phyloP scores from a whole-genome alignment of 2,888 invertebrate genomes.

The Amiota minor region DNA sequence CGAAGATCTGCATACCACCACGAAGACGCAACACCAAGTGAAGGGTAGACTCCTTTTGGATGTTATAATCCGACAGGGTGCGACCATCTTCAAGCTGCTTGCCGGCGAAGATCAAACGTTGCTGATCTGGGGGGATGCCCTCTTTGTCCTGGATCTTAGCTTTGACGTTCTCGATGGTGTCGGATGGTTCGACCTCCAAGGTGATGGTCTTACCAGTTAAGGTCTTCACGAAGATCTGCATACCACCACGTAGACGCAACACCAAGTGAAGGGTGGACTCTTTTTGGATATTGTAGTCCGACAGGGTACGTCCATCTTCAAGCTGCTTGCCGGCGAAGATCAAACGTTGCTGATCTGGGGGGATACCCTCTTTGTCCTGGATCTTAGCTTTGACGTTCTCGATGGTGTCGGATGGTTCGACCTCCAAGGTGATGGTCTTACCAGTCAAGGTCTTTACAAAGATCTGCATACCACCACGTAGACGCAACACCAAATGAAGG shows the following conservation, averaged over 20 bases:
- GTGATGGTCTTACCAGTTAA: constrained; percentile 61
- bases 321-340: constrained; percentile 63
- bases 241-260: constrained; percentile 50
- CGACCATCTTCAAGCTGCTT: constrained; percentile 59
- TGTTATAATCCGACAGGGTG: constrained; percentile 55
- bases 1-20: constrained; percentile 54
- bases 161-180: constrained; percentile 59
- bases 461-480: constrained; percentile 16
- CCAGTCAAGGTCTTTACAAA: constrained; percentile 23
- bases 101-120: constrained; percentile 59
- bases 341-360: constrained; percentile 63
- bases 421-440: constrained; percentile 18
- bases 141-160: constrained; percentile 60
- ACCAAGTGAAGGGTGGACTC: constrained; percentile 62
- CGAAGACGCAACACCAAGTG: constrained; percentile 85
- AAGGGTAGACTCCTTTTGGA: constrained; percentile 82
- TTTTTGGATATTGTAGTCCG: constrained; percentile 63
- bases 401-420: constrained; percentile 31
- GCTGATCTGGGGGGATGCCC: constrained; percentile 61
- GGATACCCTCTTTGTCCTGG: constrained; percentile 63
- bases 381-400: constrained; percentile 64
- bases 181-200: constrained; percentile 53
- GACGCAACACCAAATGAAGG: constrained; percentile 44
- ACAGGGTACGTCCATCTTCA: constrained; percentile 61
- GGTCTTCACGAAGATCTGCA: constrained; percentile 68